Percentiles rank a stretch among this genome's conserved stretches.
Evolutionary conservation across 2,888 invertebrate species (phyloP).

Genomic region (Malthinus seriepunctatus): DNA sequence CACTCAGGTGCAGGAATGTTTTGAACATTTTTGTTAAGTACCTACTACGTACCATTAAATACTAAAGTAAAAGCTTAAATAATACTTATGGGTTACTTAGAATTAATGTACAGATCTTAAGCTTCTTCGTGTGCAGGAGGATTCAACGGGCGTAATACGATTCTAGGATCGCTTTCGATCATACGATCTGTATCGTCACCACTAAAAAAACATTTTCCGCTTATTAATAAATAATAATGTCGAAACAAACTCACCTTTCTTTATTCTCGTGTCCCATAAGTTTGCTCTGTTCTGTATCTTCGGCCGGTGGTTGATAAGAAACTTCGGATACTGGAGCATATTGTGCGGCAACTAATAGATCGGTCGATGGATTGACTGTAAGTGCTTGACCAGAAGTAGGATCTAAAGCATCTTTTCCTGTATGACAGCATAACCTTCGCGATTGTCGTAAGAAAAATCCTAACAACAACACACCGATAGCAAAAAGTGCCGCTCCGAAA

Average conservation of each 20-base stretch:
- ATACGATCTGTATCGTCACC: constrained; percentile 75
- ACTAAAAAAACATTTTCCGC: constrained; percentile 35
- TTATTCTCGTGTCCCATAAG: constrained; percentile 72
- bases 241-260: constrained; percentile 62
- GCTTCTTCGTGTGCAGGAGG: constrained; percentile 59
- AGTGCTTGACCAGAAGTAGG: constrained; percentile 56
- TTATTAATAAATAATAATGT: neutral
- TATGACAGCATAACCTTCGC: constrained; percentile 49
- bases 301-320: constrained; percentile 63
- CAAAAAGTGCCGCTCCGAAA: constrained; percentile 65
- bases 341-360: constrained; percentile 74
- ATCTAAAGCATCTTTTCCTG: constrained; percentile 55
- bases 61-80: too few species aligned
- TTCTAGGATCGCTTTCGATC: constrained; percentile 72
- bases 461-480: constrained; percentile 60
- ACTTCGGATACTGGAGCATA: constrained; percentile 77
- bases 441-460: constrained; percentile 50
- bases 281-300: constrained; percentile 71
- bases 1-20: too few species aligned
- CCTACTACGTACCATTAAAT: too few species aligned
- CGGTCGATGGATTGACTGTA: constrained; percentile 72
- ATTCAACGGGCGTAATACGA: constrained; percentile 67
- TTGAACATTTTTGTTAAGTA: too few species aligned
- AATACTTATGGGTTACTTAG: too few species aligned
- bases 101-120: constrained; percentile 29